Conservation (phyloP, 1,140 invertebrate genomes). For the Drosophila ironensis region DNA sequence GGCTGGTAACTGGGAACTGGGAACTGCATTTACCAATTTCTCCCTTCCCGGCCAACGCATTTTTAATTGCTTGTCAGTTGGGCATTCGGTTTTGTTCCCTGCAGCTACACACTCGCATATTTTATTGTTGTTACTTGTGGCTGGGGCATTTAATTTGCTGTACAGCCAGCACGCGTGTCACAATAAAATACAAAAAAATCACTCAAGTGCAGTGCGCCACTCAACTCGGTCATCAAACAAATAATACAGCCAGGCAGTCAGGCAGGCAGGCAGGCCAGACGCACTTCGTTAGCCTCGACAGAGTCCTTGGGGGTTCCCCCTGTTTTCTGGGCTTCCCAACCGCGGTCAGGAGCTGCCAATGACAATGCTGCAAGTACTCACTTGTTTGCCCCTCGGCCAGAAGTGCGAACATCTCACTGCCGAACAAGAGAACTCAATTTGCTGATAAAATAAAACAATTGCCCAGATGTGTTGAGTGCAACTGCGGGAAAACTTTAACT, state of each 20-base stretch:
- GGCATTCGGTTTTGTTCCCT: conserved; percentile 9
- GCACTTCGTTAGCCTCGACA: conserved; percentile 61
- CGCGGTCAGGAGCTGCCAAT: conserved; percentile 44
- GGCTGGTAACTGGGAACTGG: not conserved
- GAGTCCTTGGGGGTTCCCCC: conserved; percentile 17
- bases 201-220: conserved; percentile 63
- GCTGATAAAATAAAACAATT: conserved; percentile 42
- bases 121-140: conserved; percentile 52
- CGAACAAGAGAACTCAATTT: conserved; percentile 69
- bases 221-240: conserved; percentile 13
- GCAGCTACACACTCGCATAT: conserved; percentile 12
- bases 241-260: not conserved
- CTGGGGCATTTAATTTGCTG: conserved; percentile 65
- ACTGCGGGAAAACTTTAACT: conserved; percentile 2
- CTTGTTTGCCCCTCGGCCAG: conserved; percentile 36
- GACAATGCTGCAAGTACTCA: conserved; percentile 34
- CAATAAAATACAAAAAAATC: conserved; percentile 63
- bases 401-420: conserved; percentile 23
- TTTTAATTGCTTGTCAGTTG: conserved; percentile 73
- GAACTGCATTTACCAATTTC: conserved; percentile 58
- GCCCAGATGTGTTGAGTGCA: not conserved
- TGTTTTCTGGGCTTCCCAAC: conserved; percentile 6
- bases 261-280: conserved; percentile 15
- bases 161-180: conserved; percentile 69
- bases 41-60: conserved; percentile 43